Conservation (phyloP, 2,797 vertebrate genomes). For the Macrochelys suwanniensis region DNA sequence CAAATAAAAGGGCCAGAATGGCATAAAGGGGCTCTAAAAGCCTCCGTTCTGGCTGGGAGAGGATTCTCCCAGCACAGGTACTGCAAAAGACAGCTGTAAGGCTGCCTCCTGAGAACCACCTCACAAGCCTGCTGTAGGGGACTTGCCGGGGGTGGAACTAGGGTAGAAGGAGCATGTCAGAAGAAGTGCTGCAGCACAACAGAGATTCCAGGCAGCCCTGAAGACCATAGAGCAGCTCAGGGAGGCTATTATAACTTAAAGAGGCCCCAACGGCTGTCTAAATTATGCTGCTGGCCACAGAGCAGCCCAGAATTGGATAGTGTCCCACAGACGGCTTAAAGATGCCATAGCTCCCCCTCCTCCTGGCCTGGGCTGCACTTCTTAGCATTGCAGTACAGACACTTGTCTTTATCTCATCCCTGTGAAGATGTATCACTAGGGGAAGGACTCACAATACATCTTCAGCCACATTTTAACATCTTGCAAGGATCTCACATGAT, state of each 20-base stretch:
- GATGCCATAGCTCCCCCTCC: not conserved
- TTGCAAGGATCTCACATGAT: not conserved
- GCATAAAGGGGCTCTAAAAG: not conserved
- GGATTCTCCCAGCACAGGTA: no score
- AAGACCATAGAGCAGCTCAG: no score
- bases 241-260: not conserved
- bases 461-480: not conserved
- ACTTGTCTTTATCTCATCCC: not conserved
- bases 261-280: not conserved
- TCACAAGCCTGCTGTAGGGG: no score
- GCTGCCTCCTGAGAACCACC: no score
- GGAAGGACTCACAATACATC: not conserved
- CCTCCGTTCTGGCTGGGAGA: not conserved
- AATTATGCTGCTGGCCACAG: not conserved
- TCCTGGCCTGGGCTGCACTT: not conserved
- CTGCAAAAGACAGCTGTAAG: no score
- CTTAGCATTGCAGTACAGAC: not conserved
- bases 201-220: no score
- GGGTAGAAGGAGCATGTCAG: no score
- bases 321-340: fast-evolving
- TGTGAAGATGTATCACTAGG: not conserved
- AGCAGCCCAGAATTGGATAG: not conserved
- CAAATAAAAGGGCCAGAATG: not conserved
- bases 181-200: no score
- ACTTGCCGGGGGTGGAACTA: no score